Percentiles rank a stretch among this genome's conserved stretches.
phyloP scores from a whole-genome alignment of 2,797 vertebrate species.

The Ceyx erithaca region DNA sequence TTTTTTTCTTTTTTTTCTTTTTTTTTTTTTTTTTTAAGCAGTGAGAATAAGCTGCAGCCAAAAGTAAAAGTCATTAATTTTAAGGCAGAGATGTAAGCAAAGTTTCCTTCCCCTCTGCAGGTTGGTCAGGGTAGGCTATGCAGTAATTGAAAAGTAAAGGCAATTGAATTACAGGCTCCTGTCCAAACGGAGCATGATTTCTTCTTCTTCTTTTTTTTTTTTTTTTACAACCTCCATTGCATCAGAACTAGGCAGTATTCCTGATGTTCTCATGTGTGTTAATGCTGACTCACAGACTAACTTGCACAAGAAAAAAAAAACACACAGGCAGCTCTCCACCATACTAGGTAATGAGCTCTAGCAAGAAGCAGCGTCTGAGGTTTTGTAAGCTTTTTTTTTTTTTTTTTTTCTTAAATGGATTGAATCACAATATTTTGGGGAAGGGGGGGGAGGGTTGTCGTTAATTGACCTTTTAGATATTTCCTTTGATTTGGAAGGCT shows the following conservation, averaged over 20 bases:
- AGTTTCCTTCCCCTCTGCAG: conserved; percentile 71
- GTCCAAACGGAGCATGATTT: conserved; percentile 68
- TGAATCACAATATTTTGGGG: too few species aligned
- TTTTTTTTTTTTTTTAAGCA: background rate
- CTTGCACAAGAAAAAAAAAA: conserved; percentile 74
- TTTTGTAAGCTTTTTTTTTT: conserved; percentile 57
- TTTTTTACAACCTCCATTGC: conserved; percentile 66
- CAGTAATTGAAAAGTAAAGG: conserved; percentile 75
- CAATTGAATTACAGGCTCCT: conserved; percentile 66
- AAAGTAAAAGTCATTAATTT: conserved; percentile 53
- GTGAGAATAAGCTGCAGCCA: conserved; percentile 1
- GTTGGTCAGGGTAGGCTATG: conserved; percentile 71
- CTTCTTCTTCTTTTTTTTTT: conserved; percentile 32
- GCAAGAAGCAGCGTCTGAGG: conserved; percentile 59
- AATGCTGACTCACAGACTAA: conserved; percentile 80
- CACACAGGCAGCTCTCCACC: conserved; percentile 74
- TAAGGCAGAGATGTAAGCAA: conserved; percentile 64
- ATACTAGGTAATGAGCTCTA: conserved; percentile 73
- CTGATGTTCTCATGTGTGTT: conserved; percentile 76
- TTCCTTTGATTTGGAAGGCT: background rate
- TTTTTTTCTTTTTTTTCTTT: background rate
- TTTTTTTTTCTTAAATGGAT: too few species aligned
- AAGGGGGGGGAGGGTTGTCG: too few species aligned
- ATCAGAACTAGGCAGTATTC: conserved; percentile 76
- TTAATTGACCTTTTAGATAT: conserved; percentile 55